Conservation (phyloP, 2,797 vertebrate genomes). For the Loriculus beryllinus region DNA sequence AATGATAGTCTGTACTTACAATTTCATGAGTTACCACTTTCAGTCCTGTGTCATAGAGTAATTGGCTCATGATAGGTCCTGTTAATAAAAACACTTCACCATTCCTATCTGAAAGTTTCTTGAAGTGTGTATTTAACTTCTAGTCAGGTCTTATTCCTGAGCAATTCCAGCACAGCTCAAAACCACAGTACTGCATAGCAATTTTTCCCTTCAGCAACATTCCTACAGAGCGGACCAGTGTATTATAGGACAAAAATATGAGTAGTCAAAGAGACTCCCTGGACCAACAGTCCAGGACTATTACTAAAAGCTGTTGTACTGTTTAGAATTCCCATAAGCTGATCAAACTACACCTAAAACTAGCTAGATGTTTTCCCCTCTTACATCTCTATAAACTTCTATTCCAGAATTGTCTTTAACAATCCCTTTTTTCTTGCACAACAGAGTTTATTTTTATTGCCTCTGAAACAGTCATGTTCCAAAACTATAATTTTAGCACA, state of each 20-base stretch:
- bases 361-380: not conserved
- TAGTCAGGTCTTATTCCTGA: not conserved
- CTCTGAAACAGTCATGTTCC: not conserved
- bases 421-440: not conserved
- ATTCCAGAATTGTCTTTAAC: not conserved
- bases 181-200: fast-evolving
- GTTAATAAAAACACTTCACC: not conserved
- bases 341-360: not conserved
- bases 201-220: not conserved
- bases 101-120: not conserved
- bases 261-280: not conserved
- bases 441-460: not conserved
- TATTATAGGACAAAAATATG: not conserved
- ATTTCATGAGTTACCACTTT: not conserved
- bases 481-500: not conserved
- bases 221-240: not conserved
- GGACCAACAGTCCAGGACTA: not conserved
- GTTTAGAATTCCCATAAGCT: not conserved
- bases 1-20: not conserved
- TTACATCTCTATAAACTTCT: not conserved
- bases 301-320: not conserved
- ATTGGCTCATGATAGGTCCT: not conserved
- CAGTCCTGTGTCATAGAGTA: not conserved
- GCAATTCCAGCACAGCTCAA: not conserved
- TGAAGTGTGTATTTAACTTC: not conserved